Evolutionary conservation across 2,113 vertebrate species (phyloP), one percentile per base, ranked within the genome.

Genomic region (Macquaria australasica): DNA sequence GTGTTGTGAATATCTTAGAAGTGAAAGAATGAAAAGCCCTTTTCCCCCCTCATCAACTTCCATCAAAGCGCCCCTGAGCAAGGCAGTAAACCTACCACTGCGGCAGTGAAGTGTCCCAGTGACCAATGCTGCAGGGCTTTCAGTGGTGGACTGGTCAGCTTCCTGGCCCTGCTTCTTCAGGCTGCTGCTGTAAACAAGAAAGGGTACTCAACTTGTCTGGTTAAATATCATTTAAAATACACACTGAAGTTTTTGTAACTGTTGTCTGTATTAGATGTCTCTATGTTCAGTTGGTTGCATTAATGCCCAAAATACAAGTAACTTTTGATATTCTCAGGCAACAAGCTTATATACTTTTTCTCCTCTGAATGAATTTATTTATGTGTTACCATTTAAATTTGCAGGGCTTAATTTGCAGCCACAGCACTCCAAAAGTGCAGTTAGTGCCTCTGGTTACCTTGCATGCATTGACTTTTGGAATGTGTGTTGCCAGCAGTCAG

Each of bases 111-210:
- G 73, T 6, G 45, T 78, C 80, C 55, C 56, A 15, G 66, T 23
- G 58, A 76, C 73, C 70, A 62, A 1, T 6, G 68, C 83, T 91
- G 79, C 63, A 23, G 79, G 79, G 68, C 79, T 53, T 55, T 51
- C 60, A 69, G 79, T 1, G n/a, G 79, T 79, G 37, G 76, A 60
- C 83, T 51, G 67, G 43, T 73, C 37, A 6, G 41, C 66, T 83
- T 89, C 81, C 81, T 82, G 31, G 28, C 39, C 31, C 10, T 11
- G 45, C 59, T 82, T 23, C 68, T 78, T 70, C 28, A 51, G 71
- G 73, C 72, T 8, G 4, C 31, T 62, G 43, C 62, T 79, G 62
- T 81, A 81, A 79, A 84, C 50, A 81, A 84, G 23, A 82, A 77
- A 73, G 34, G 50, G 4, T 59, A 14, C 28, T 78, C 8, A 59